These are phyloP conservation scores for Enteromius afrohamiltoni DNA, from an alignment of 2,797 vertebrate species.

Conservation along the genomic window DNA sequence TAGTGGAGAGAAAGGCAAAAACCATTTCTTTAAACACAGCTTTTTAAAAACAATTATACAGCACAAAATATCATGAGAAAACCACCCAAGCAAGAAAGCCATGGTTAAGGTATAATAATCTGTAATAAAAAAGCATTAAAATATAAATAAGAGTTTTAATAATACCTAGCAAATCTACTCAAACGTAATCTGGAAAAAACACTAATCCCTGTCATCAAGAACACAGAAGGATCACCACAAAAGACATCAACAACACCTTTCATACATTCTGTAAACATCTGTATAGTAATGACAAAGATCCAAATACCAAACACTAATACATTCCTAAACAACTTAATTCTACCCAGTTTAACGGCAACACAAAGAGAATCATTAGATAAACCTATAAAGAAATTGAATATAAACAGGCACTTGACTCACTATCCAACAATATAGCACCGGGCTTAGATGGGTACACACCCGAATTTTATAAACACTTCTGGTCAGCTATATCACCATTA, in stretches of 20 bases:
- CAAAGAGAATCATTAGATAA: neutral
- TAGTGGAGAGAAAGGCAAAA: neutral
- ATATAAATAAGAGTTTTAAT: too few relatives aligned
- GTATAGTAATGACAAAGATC: neutral
- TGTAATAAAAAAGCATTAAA: too few relatives aligned
- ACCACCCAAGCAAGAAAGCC: neutral
- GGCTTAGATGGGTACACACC: neutral
- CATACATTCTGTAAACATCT: neutral
- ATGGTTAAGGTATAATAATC: too few relatives aligned
- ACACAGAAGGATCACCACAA: neutral
- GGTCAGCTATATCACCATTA: neutral
- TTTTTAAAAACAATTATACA: neutral
- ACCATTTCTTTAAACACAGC: neutral
- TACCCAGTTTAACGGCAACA: neutral
- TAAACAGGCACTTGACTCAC: neutral
- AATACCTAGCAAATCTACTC: neutral
- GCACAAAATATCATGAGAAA: neutral
- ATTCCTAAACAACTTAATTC: neutral
- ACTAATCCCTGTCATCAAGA: neutral
- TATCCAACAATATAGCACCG: neutral
- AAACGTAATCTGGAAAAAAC: neutral
- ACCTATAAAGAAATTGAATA: neutral
- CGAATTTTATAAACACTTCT: neutral
- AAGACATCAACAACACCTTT: neutral
- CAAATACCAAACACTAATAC: neutral